Conservation (phyloP, 2,113 vertebrate genomes). For the Gobio gobio region DNA sequence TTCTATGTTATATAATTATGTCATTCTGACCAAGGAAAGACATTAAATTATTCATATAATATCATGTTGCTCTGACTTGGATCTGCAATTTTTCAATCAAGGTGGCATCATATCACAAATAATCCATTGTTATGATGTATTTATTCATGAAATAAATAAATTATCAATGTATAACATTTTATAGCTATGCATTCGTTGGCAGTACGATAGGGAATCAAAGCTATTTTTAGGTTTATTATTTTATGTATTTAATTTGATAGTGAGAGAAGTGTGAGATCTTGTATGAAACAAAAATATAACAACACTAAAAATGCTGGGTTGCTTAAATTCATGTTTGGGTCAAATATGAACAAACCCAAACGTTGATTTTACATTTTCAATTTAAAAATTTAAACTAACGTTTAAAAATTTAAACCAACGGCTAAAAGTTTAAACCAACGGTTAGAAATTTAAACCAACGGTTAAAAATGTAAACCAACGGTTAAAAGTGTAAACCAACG, state of each 20-base stretch:
- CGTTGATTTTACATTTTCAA: too few relatives aligned
- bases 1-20: not conserved
- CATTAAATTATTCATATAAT: not conserved
- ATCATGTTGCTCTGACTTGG: not conserved
- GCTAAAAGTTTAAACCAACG: too few relatives aligned
- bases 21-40: not conserved
- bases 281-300: not conserved
- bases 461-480: too few relatives aligned
- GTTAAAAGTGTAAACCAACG: too few relatives aligned
- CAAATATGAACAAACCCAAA: too few relatives aligned
- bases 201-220: not conserved
- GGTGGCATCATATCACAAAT: not conserved
- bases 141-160: not conserved
- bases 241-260: too few relatives aligned
- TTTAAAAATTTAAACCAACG: too few relatives aligned
- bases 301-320: not conserved
- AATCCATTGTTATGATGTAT: not conserved
- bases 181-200: not conserved
- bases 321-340: too few relatives aligned
- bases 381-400: too few relatives aligned
- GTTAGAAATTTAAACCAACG: too few relatives aligned
- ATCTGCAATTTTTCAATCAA: not conserved
- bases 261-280: too few relatives aligned
- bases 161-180: not conserved
- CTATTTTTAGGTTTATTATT: not conserved